Base-by-base conservation (phyloP, 2,797 vertebrate species). In the Peromyscus nudipes region DNA sequence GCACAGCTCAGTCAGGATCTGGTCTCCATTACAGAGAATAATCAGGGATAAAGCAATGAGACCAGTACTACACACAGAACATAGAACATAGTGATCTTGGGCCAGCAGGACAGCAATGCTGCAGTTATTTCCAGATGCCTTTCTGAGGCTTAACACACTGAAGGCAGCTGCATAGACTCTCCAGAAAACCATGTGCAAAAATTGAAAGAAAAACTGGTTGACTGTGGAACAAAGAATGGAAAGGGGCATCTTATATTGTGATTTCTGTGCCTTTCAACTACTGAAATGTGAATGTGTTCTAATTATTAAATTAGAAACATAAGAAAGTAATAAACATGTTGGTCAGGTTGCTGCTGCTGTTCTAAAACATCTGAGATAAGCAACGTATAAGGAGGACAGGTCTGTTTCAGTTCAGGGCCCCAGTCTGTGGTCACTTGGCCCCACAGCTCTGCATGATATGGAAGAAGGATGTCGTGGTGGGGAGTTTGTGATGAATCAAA, bases 271-370 rank as follows among this genome's bases (percentile, higher is more conserved):
- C 37, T 43, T 95, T 76, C 40, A 89, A 75, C 67, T 92, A 16
- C 46, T 89, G 76, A 92, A 87, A 69, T n/a, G 9, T 87, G 52
- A 94, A 37, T 17, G 10, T 37, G 6, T 46, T 52, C 52, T 52
- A 52, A 13, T 92, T 94, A 91, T 46, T 85, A 52, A 93, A 46
- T 73, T 90, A 82, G 76, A 49, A 29, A 85, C 80, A 55, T 57
- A 62, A 71, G 21, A 27, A 82, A 76, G 80, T 34, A 65, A 65
- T 21, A 43, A 77, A 73, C 29, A 1, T 62, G 31, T 10, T 13
- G 23, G 31, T 75, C 12, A 43, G 40, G 34, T 37, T 60, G 77
- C 71, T 55, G 52, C 9, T 17, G 29, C 37, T 69, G 37, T 85
- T 60, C 11, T 11, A 60, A 60, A 57, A 31, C 29, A 17, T 1